phyloP scores from a whole-genome alignment of 1,140 invertebrate species.

The Bombyx mori region DNA sequence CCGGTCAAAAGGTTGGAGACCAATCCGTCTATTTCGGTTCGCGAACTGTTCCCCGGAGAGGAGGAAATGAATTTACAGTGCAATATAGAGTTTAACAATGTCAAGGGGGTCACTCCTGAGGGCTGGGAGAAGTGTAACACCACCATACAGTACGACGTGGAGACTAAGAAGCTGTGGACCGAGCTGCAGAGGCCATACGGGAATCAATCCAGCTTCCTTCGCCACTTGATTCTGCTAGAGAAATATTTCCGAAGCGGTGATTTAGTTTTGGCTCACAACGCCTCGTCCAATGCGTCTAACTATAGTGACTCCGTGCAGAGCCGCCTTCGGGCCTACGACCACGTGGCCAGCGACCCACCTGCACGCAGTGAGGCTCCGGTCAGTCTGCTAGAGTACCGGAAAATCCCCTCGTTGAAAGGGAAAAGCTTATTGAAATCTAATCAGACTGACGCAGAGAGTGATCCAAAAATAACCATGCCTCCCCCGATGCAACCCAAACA shows the following conservation, averaged over 20 bases:
- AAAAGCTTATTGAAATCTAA: conserved; percentile 66
- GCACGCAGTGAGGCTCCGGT: conserved; percentile 29
- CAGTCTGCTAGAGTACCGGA: conserved; percentile 60
- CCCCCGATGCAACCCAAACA: conserved; percentile 27
- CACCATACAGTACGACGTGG: conserved; percentile 84
- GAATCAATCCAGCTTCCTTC: conserved; percentile 85
- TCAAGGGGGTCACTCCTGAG: conserved; percentile 78
- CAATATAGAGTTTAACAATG: conserved; percentile 78
- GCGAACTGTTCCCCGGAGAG: conserved; percentile 83
- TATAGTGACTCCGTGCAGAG: conserved; percentile 86
- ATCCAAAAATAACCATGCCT: conserved; percentile 51
- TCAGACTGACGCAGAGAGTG: conserved; percentile 39
- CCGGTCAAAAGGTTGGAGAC: conserved; percentile 74
- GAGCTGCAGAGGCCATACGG: conserved; percentile 87
- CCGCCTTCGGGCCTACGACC: conserved; percentile 82
- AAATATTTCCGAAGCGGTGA: conserved; percentile 86
- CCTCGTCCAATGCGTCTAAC: conserved; percentile 79
- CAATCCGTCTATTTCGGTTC: conserved; percentile 84
- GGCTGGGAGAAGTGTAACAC: conserved; percentile 86
- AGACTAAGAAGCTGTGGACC: conserved; percentile 84
- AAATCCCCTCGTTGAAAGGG: conserved; percentile 53
- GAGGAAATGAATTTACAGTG: conserved; percentile 85
- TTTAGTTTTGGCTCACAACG: conserved; percentile 79
- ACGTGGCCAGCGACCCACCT: conserved; percentile 52
- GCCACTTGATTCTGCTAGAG: conserved; percentile 84